Evolutionary conservation across 1,140 invertebrate genomes (phyloP).

Genomic region (Cyclargus thomasi): DNA sequence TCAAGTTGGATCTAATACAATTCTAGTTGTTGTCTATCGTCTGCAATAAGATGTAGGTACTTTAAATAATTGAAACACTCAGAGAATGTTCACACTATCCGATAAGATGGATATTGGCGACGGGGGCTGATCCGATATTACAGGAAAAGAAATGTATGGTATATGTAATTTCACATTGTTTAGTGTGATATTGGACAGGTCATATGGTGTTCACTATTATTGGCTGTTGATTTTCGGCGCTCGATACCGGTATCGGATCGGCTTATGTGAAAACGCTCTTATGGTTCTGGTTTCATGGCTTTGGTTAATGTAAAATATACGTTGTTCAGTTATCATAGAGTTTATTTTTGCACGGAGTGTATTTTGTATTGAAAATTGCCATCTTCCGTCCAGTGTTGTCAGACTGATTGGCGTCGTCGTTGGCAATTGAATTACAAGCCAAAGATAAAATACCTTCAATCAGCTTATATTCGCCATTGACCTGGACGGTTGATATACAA

Average conservation of each 20-base stretch:
- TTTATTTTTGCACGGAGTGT: not conserved
- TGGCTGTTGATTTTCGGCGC: too few species aligned
- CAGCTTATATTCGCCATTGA: not conserved
- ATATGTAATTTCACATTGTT: too few species aligned
- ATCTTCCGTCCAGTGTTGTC: constrained; percentile 31
- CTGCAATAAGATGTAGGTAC: constrained; percentile 23
- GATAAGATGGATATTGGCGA: too few species aligned
- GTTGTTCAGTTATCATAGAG: not conserved
- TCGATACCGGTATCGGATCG: too few species aligned
- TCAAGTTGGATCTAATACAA: constrained; percentile 6
- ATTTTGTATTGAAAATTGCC: constrained; percentile 29
- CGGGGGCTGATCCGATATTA: too few species aligned
- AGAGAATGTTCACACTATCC: too few species aligned
- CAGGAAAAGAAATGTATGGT: too few species aligned
- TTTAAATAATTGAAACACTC: constrained; percentile 29
- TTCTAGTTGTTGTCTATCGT: not conserved
- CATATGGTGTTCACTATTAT: too few species aligned
- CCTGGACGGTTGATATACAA: too few species aligned
- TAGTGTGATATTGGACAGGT: too few species aligned
- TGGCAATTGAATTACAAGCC: constrained; percentile 7
- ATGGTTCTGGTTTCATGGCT: not conserved
- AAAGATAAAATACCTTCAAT: not conserved
- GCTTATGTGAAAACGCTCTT: too few species aligned
- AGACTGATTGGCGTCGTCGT: constrained; percentile 25
- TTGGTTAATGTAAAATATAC: not conserved